Evolutionary conservation across 1,140 invertebrate species (phyloP).

Genomic region (Portunus trituberculatus): DNA sequence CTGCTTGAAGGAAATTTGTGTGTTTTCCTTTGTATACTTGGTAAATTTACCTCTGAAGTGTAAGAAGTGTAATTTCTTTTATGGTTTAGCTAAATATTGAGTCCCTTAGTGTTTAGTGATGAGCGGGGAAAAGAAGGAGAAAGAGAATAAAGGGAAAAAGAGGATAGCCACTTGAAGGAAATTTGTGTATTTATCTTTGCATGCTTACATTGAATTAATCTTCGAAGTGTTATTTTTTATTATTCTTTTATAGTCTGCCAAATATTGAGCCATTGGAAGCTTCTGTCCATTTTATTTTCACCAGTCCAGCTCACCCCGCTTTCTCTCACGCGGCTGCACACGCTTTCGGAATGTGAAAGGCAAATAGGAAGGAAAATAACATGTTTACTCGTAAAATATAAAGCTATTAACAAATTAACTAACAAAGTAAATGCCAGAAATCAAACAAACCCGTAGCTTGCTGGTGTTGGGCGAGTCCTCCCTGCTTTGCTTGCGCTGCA

Average conservation of each 20-base stretch:
- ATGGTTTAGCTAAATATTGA: too few relatives aligned
- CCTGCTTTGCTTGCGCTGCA: background rate
- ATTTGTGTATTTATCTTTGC: too few relatives aligned
- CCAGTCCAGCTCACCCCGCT: background rate
- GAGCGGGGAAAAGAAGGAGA: background rate
- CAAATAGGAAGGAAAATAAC: conserved; percentile 23
- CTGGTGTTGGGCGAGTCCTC: background rate
- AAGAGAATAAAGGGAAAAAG: too few relatives aligned
- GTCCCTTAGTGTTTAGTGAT: background rate
- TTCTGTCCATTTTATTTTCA: background rate
- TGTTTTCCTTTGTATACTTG: too few relatives aligned
- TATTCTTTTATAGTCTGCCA: background rate
- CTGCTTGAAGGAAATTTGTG: too few relatives aligned
- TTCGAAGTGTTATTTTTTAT: background rate
- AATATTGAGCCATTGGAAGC: background rate
- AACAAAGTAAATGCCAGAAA: conserved; percentile 10
- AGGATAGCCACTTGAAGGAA: too few relatives aligned
- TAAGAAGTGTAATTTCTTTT: too few relatives aligned
- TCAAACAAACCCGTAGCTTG: background rate
- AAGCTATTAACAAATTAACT: conserved; percentile 24
- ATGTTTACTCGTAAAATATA: conserved; percentile 16
- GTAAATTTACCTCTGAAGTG: too few relatives aligned
- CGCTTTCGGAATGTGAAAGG: background rate
- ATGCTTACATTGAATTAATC: too few relatives aligned
- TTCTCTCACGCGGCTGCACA: background rate